Conservation (phyloP, 2,797 vertebrate genomes). For the Alfaro cultratus region DNA sequence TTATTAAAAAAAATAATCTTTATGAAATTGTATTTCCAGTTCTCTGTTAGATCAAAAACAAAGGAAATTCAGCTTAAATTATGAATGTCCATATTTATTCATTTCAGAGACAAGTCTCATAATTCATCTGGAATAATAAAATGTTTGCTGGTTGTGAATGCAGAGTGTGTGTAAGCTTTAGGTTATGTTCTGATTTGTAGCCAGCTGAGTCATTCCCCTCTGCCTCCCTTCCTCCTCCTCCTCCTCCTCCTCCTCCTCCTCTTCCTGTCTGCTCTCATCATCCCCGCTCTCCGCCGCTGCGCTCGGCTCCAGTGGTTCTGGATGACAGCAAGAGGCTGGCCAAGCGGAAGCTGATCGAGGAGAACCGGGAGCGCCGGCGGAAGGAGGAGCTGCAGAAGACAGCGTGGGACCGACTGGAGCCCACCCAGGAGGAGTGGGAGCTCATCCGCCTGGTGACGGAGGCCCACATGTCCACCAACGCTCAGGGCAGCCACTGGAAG, state of each 20-base stretch:
- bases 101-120: background rate
- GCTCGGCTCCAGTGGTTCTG: conserved; percentile 87
- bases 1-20: background rate
- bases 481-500: conserved; percentile 98
- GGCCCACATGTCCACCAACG: conserved; percentile 96
- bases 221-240: too few species aligned
- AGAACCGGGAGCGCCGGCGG: conserved; percentile 92
- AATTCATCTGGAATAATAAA: background rate
- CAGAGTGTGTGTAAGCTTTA: background rate
- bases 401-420: conserved; percentile 90
- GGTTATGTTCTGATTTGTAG: background rate
- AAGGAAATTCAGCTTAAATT: background rate
- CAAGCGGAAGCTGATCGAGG: conserved; percentile 96
- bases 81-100: background rate
- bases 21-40: background rate
- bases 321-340: conserved; percentile 96
- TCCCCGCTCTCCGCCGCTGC: background rate
- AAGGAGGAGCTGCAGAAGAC: conserved; percentile 92
- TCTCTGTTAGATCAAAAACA: background rate
- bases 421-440: conserved; percentile 95
- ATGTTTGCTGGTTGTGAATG: background rate
- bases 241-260: background rate
- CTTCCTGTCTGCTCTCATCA: background rate
- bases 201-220: background rate
- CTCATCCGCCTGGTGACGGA: conserved; percentile 95